Percentiles rank a stretch among this genome's conserved stretches.
Evolutionary conservation across 2,888 invertebrate genomes (phyloP).

Genomic region (Amphiduros pacificus): DNA sequence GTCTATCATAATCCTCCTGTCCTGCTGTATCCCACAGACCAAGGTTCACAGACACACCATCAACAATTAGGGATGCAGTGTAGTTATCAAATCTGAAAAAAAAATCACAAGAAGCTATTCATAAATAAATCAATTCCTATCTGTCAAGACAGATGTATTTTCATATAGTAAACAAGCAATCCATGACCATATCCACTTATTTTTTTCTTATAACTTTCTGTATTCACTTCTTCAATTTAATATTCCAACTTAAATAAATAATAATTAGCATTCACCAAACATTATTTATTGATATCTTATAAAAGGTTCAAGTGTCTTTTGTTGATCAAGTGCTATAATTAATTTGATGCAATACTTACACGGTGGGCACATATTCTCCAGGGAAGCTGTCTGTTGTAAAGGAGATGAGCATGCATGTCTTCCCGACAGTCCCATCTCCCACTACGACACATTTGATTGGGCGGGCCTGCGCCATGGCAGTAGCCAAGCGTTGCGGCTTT

Average conservation of each 20-base stretch:
- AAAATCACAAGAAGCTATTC: neutral
- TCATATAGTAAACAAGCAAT: no score
- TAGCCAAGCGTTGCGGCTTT: no score
- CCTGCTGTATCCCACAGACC: conserved; percentile 92
- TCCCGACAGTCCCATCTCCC: conserved; percentile 67
- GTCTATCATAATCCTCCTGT: conserved; percentile 95
- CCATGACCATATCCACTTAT: no score
- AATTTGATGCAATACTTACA: conserved; percentile 61
- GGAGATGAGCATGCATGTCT: conserved; percentile 68
- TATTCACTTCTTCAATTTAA: no score
- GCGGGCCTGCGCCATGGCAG: conserved; percentile 54
- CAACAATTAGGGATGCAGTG: conserved; percentile 34
- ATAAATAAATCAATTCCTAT: neutral
- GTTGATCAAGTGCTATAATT: no score
- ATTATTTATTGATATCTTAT: no score
- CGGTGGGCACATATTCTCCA: conserved; percentile 67
- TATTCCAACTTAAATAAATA: no score
- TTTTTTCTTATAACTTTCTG: no score
- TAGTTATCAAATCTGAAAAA: conserved; percentile 34
- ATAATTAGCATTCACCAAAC: no score
- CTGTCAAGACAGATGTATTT: no score
- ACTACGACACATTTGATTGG: conserved; percentile 68
- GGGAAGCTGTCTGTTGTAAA: conserved; percentile 68
- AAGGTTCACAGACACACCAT: conserved; percentile 37
- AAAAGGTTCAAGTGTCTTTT: no score